phyloP scores from a whole-genome alignment of 1,140 invertebrate genomes.

The Coenobita brevimanus region DNA sequence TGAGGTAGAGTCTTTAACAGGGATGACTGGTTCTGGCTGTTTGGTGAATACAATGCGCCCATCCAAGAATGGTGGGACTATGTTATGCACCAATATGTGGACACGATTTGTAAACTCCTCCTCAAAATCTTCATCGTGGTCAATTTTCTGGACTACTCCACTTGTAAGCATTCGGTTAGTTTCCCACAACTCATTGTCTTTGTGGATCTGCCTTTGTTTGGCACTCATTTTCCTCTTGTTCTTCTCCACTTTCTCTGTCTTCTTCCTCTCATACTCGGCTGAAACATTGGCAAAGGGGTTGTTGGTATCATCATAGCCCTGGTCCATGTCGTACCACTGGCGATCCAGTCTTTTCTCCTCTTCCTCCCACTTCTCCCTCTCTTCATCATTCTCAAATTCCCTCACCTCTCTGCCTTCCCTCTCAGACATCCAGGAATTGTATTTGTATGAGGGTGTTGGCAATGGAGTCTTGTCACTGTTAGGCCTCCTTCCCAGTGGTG shows the following conservation, averaged over 20 bases:
- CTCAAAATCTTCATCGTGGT: conserved; percentile 94
- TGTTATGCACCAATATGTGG: conserved; percentile 97
- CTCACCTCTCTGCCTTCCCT: conserved; percentile 71
- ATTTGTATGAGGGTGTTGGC: conserved; percentile 90
- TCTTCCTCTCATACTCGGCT: conserved; percentile 91
- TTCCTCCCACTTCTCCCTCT: conserved; percentile 90
- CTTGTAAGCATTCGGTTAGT: conserved; percentile 97
- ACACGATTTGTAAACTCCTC: conserved; percentile 93
- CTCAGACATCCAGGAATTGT: conserved; percentile 81
- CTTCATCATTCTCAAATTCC: conserved; percentile 79
- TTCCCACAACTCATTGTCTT: conserved; percentile 99
- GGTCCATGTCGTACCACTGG: conserved; percentile 97
- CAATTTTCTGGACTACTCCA: conserved; percentile 92
- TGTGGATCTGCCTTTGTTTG: conserved; percentile 93
- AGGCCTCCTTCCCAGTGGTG: conserved; percentile 59
- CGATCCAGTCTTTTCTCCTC: conserved; percentile 94
- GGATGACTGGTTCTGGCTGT: conserved; percentile 97
- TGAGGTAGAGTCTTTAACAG: conserved; percentile 94
- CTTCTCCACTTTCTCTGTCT: conserved; percentile 93
- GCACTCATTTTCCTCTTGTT: conserved; percentile 94
- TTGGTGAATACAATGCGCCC: conserved; percentile 99
- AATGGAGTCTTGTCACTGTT: conserved; percentile 78
- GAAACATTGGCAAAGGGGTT: conserved; percentile 94
- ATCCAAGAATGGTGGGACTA: conserved; percentile 98
- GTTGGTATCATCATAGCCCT: conserved; percentile 93